Percentiles rank a stretch among this genome's conserved stretches.
Conservation (phyloP, 2,888 invertebrate species). For the Tetanocera ferruginea region DNA sequence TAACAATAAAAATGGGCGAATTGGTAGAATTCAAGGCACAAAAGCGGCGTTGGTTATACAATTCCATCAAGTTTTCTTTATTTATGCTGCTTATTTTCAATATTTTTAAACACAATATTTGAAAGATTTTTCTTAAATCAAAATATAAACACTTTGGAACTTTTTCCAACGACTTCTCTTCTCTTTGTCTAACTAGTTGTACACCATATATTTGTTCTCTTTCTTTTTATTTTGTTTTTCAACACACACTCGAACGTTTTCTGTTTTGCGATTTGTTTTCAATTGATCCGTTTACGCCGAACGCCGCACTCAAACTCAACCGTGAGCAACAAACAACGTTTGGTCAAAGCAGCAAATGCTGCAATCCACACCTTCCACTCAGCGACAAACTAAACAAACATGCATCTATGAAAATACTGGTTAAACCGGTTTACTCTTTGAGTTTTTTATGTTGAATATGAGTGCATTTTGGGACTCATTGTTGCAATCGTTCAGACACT, state of each 20-base stretch:
- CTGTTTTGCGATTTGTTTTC: neutral
- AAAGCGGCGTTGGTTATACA: constrained; percentile 13
- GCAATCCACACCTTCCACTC: constrained; percentile 17
- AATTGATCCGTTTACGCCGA: constrained; percentile 41
- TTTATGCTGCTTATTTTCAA: no score
- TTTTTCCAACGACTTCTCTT: neutral
- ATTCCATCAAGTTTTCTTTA: neutral
- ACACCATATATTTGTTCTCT: neutral
- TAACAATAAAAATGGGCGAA: constrained; percentile 49
- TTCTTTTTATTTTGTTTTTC: constrained; percentile 11
- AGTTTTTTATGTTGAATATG: neutral
- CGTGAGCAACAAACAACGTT: constrained; percentile 21
- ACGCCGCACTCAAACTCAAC: constrained; percentile 34
- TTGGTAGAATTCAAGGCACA: constrained; percentile 28
- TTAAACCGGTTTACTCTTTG: constrained; percentile 9
- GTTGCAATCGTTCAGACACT: neutral
- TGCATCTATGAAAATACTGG: constrained; percentile 21
- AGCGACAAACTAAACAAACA: neutral
- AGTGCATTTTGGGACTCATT: neutral
- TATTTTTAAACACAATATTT: neutral
- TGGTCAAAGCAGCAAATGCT: neutral
- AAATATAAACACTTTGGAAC: constrained; percentile 12
- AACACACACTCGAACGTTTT: neutral
- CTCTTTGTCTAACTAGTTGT: neutral
- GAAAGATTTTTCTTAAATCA: constrained; percentile 8